These are phyloP conservation scores for Blastobasis lacticolella DNA, from an alignment of 2,888 invertebrate genomes.

Conservation along the genomic window DNA sequence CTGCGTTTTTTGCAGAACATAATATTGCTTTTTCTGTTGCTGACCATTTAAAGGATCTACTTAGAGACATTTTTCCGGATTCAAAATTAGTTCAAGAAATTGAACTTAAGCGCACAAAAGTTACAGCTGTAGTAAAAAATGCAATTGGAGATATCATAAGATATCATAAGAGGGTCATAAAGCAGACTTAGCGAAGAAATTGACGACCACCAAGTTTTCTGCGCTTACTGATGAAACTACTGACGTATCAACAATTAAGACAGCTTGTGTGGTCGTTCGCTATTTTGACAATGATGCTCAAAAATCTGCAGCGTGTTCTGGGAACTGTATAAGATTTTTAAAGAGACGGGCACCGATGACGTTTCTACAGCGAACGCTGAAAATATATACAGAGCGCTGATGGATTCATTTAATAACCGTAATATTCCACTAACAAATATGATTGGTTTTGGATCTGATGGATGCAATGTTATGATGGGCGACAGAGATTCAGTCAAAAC, in stretches of 20 bases:
- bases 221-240: slow-evolving; percentile 25
- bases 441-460: slow-evolving; percentile 29
- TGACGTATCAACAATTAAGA: slow-evolving; percentile 22
- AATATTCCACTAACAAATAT: slow-evolving; percentile 22
- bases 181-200: slow-evolving; percentile 16
- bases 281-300: slow-evolving; percentile 17
- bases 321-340: slow-evolving; percentile 13
- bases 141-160: too few species aligned
- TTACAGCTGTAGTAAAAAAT: slow-evolving; percentile 12
- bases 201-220: slow-evolving; percentile 19
- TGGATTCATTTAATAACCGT: slow-evolving; percentile 10
- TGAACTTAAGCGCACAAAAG: not conserved
- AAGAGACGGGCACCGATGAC: slow-evolving; percentile 2
- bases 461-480: slow-evolving; percentile 29
- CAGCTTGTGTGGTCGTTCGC: slow-evolving; percentile 20
- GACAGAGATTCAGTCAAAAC: slow-evolving; percentile 21
- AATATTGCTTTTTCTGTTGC: slow-evolving; percentile 20
- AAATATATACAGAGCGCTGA: slow-evolving; percentile 7
- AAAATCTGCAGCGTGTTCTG: slow-evolving; percentile 14
- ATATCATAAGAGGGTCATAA: slow-evolving; percentile 17
- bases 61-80: slow-evolving; percentile 23
- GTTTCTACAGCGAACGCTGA: slow-evolving; percentile 6
- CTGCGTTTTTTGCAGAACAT: slow-evolving; percentile 23
- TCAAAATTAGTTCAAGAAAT: slow-evolving; percentile 20
- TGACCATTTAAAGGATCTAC: slow-evolving; percentile 11